A percentile compares a stretch with the other conserved stretches of the same genome.
Conservation (phyloP, 2,113 vertebrate species). For the Anguilla rostrata region DNA sequence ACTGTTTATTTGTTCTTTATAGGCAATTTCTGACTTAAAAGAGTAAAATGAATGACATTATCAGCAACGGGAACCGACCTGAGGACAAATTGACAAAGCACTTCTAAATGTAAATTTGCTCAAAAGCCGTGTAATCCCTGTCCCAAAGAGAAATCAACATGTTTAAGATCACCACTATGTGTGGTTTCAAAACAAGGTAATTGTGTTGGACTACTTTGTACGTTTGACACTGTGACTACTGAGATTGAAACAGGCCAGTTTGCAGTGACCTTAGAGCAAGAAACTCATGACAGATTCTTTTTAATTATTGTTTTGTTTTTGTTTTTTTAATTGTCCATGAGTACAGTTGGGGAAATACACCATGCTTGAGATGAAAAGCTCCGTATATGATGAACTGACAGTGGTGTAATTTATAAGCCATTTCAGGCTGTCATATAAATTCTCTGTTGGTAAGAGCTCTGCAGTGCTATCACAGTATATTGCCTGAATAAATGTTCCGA, state of each 20-base stretch:
- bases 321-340: slow-evolving; percentile 18
- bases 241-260: slow-evolving; percentile 18
- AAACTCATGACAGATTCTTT: neutral
- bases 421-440: neutral
- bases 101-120: slow-evolving; percentile 25
- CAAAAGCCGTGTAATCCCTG: slow-evolving; percentile 22
- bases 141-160: slow-evolving; percentile 5
- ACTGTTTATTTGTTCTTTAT: neutral
- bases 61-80: slow-evolving; percentile 3
- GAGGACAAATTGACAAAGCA: slow-evolving; percentile 7
- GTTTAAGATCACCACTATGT: slow-evolving; percentile 19
- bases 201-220: slow-evolving; percentile 6
- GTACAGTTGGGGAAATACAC: neutral
- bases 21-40: neutral
- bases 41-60: neutral
- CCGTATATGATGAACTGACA: neutral
- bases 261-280: neutral
- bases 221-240: neutral
- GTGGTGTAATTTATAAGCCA: neutral
- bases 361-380: neutral
- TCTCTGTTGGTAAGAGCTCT: neutral
- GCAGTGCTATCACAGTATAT: neutral
- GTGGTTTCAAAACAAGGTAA: slow-evolving; percentile 13
- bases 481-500: neutral
- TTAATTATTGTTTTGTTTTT: neutral